Conservation (phyloP, 2,113 vertebrate species). For the Phalacrocorax pelagicus region DNA sequence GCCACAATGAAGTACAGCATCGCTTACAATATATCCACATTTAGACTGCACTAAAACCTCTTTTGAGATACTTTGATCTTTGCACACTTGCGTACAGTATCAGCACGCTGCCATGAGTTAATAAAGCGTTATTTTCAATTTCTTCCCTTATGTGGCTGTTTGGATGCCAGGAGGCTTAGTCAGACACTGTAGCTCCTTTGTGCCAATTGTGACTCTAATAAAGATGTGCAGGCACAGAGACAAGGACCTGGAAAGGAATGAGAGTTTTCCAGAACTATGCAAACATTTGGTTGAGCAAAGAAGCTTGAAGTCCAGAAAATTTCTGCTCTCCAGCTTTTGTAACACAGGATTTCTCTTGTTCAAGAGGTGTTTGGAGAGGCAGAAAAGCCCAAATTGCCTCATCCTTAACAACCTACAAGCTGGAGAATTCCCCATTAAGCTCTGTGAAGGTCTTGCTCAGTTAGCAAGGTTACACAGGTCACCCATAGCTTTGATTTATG, state of each 20-base stretch:
- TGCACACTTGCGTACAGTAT: neutral
- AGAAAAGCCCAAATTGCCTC: neutral
- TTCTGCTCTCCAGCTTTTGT: neutral
- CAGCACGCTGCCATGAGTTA: neutral
- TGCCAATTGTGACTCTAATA: neutral
- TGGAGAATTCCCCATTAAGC: neutral
- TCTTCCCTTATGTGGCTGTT: neutral
- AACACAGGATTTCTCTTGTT: neutral
- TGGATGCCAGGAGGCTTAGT: neutral
- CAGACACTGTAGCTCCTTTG: neutral
- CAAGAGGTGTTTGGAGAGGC: neutral
- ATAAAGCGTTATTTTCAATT: neutral
- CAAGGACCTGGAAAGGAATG: neutral
- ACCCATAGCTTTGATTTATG: neutral
- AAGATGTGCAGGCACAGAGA: neutral
- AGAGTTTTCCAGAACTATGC: neutral
- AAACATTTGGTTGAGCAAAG: neutral
- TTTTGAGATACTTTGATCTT: neutral
- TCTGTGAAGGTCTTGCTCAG: neutral
- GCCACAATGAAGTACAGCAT: rapidly evolving
- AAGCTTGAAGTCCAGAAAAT: neutral
- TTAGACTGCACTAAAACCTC: neutral
- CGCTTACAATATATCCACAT: neutral
- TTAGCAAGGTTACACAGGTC: neutral
- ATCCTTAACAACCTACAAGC: neutral